A percentile compares a stretch with the other conserved stretches of the same genome.
Conservation (phyloP, 2,888 invertebrate genomes). For the Drosophila leonis region DNA sequence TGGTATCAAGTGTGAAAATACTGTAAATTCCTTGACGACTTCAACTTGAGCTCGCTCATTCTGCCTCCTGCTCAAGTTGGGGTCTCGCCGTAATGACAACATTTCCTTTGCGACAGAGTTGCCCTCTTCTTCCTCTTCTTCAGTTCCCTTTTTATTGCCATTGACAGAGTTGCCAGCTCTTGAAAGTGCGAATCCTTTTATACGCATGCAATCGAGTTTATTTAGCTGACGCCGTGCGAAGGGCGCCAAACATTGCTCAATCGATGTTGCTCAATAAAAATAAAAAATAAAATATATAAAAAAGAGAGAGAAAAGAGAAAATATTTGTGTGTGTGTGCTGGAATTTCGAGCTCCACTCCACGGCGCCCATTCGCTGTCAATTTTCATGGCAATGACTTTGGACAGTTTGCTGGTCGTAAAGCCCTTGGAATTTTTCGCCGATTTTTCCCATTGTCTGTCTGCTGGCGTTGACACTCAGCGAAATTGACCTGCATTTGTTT, state of each 20-base stretch:
- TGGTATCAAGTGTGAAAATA: constrained; percentile 66
- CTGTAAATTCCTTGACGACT: constrained; percentile 57
- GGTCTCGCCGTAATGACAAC: constrained; percentile 68
- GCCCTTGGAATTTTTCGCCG: constrained; percentile 49
- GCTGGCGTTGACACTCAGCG: constrained; percentile 27
- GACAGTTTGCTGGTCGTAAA: constrained; percentile 44
- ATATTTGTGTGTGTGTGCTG: constrained; percentile 37
- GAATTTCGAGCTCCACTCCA: constrained; percentile 41
- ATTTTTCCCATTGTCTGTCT: constrained; percentile 42
- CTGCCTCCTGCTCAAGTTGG: constrained; percentile 3
- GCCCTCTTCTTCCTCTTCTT: constrained; percentile 48
- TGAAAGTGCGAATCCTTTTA: constrained; percentile 55
- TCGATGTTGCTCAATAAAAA: constrained; percentile 70
- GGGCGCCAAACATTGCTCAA: constrained; percentile 44
- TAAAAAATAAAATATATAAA: constrained; percentile 1
- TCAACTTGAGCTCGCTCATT: constrained; percentile 45
- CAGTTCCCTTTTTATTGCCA: constrained; percentile 71
- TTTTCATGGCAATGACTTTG: constrained; percentile 42
- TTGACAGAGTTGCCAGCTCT: constrained; percentile 51
- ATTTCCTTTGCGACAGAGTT: constrained; percentile 62
- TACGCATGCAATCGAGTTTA: constrained; percentile 56
- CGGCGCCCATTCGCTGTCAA: background rate
- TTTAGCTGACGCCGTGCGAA: constrained; percentile 37
- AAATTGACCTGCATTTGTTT: constrained; percentile 66
- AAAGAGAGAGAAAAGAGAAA: background rate